Evolutionary conservation across 2,113 vertebrate genomes (phyloP).

Genomic region (Pogonocichla stellata): DNA sequence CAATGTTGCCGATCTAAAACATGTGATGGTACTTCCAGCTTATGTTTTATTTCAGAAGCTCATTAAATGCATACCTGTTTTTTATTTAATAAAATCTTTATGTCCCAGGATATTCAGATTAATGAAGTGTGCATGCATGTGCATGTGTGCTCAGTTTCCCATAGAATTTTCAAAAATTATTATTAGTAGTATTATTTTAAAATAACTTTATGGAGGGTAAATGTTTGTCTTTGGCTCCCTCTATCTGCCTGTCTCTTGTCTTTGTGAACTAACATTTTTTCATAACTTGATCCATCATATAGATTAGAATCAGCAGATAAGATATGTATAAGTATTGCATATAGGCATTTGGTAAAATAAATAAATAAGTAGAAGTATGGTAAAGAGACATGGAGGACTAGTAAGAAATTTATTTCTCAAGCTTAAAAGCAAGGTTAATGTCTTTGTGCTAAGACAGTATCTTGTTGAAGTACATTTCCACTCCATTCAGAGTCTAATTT

Average conservation of each 20-base stretch:
- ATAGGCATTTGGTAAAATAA: background rate
- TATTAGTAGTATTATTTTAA: background rate
- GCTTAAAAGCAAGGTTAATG: background rate
- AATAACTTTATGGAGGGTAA: slow-evolving; percentile 22
- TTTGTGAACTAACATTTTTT: slow-evolving; percentile 1
- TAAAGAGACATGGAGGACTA: background rate
- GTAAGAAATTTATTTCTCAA: background rate
- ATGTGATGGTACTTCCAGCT: slow-evolving; percentile 42
- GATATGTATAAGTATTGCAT: background rate
- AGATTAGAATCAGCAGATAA: background rate
- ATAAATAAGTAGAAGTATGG: background rate
- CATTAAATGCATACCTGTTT: slow-evolving; percentile 36
- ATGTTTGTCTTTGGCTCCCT: slow-evolving; percentile 67
- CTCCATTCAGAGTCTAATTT: background rate
- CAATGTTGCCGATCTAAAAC: background rate
- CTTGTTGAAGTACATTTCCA: background rate
- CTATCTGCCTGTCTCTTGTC: slow-evolving; percentile 43
- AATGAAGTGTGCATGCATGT: slow-evolving; percentile 10
- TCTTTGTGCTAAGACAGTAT: background rate
- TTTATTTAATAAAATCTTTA: slow-evolving; percentile 33
- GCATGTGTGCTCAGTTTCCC: background rate
- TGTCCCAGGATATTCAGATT: background rate
- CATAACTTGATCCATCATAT: background rate
- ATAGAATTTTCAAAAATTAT: background rate
- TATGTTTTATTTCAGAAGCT: slow-evolving; percentile 33